phyloP scores from a whole-genome alignment of 2,113 vertebrate species.

The Morone chrysops region DNA sequence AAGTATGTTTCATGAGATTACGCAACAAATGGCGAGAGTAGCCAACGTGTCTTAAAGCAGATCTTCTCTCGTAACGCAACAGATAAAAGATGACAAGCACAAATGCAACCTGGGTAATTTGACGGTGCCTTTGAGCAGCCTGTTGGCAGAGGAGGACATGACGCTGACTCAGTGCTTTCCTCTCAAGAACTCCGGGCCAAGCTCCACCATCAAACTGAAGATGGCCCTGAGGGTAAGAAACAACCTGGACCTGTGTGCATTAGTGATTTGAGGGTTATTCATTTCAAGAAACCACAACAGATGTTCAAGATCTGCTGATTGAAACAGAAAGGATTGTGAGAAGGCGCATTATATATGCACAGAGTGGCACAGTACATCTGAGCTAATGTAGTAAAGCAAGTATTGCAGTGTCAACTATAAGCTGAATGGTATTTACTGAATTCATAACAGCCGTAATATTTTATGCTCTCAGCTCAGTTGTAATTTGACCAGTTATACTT shows the following conservation, averaged over 20 bases:
- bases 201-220: conserved; percentile 95
- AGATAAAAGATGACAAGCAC: conserved; percentile 95
- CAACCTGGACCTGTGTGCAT: background rate
- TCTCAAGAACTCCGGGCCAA: conserved; percentile 94
- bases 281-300: conserved; percentile 18
- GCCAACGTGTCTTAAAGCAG: background rate
- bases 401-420: background rate
- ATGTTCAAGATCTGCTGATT: conserved; percentile 23
- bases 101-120: conserved; percentile 93
- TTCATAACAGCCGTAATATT: background rate
- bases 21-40: background rate
- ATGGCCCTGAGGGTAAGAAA: conserved; percentile 91
- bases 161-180: conserved; percentile 92
- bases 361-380: background rate
- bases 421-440: background rate
- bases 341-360: too few relatives aligned
- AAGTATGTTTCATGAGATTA: background rate
- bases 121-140: conserved; percentile 87
- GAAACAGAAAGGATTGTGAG: background rate
- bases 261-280: background rate
- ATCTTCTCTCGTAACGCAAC: conserved; percentile 14
- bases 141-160: conserved; percentile 91
- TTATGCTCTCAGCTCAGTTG: background rate
- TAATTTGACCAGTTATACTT: background rate
- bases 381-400: background rate